Conservation (phyloP, 1,140 invertebrate genomes). For the Drosophila azteca region DNA sequence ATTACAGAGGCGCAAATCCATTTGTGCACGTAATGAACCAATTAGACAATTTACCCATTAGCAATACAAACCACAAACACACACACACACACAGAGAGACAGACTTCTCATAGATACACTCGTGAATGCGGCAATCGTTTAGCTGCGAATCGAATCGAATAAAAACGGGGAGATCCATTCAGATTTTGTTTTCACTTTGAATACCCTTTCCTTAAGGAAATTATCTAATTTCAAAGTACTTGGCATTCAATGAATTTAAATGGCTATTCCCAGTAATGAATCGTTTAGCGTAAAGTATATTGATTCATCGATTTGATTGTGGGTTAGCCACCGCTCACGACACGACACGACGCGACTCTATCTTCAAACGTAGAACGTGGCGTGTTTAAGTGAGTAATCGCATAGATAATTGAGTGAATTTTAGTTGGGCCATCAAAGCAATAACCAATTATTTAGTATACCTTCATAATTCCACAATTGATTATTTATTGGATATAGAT, state of each 20-base stretch:
- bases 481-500: conserved; percentile 22
- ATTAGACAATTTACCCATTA: conserved; percentile 72
- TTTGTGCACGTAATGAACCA: conserved; percentile 80
- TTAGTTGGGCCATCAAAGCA: conserved; percentile 21
- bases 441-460: conserved; percentile 18
- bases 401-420: conserved; percentile 29
- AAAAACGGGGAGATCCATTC: conserved; percentile 33
- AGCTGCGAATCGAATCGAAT: conserved; percentile 42
- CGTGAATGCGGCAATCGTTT: conserved; percentile 2
- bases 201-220: not conserved
- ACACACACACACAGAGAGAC: not conserved
- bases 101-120: conserved; percentile 2
- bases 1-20: conserved; percentile 79
- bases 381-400: conserved; percentile 31
- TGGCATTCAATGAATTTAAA: too few species aligned
- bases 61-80: conserved; percentile 25
- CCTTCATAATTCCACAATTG: conserved; percentile 3
- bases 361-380: conserved; percentile 19
- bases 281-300: conserved; percentile 32
- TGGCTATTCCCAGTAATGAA: conserved; percentile 7
- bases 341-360: conserved; percentile 6
- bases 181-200: conserved; percentile 7
- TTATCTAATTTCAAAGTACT: not conserved
- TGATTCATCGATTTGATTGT: conserved; percentile 36
- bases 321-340: conserved; percentile 17